A percentile compares a stretch with the other conserved stretches of the same genome.
Evolutionary conservation across 2,113 vertebrate genomes (phyloP).

Genomic region (Solea senegalensis): DNA sequence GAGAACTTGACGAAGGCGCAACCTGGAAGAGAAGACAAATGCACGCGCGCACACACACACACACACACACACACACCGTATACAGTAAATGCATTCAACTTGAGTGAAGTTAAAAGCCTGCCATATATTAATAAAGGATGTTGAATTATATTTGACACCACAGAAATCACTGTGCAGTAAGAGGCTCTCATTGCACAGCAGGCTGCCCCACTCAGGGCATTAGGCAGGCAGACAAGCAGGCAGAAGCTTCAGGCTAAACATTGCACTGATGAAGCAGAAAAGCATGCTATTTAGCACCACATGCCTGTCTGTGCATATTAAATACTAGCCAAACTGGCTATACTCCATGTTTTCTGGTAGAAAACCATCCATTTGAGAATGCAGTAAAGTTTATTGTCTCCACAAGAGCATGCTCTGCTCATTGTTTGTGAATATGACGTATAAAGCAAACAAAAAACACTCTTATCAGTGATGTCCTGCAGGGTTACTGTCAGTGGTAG

Average conservation of each 20-base stretch:
- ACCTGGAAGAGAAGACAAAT: slow-evolving; percentile 82
- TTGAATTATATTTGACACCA: slow-evolving; percentile 60
- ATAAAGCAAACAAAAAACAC: slow-evolving; percentile 23
- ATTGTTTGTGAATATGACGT: slow-evolving; percentile 24
- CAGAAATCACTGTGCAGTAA: slow-evolving; percentile 54
- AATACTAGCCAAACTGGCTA: slow-evolving; percentile 57
- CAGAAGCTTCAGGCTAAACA: slow-evolving; percentile 73
- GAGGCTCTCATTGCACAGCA: slow-evolving; percentile 67
- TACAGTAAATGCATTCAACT: slow-evolving; percentile 47
- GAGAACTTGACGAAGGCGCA: slow-evolving; percentile 99
- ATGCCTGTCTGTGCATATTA: slow-evolving; percentile 78
- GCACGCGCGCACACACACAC: slow-evolving; percentile 17
- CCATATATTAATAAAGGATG: slow-evolving; percentile 57
- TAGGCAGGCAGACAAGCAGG: slow-evolving; percentile 72
- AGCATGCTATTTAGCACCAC: slow-evolving; percentile 79
- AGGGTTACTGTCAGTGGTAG: slow-evolving; percentile 2
- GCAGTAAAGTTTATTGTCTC: slow-evolving; percentile 9
- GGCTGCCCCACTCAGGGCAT: slow-evolving; percentile 64
- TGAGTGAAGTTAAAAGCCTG: slow-evolving; percentile 37
- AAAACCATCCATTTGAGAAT: slow-evolving; percentile 27
- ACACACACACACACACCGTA: slow-evolving; percentile 15
- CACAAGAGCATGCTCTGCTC: slow-evolving; percentile 37
- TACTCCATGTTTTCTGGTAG: slow-evolving; percentile 34
- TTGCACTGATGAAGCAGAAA: slow-evolving; percentile 81
- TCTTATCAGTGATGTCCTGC: slow-evolving; percentile 15